Percentiles rank a stretch among this genome's conserved stretches.
These are phyloP conservation scores for Melieria omissa DNA, from an alignment of 2,888 invertebrate genomes.

Conservation along the genomic window DNA sequence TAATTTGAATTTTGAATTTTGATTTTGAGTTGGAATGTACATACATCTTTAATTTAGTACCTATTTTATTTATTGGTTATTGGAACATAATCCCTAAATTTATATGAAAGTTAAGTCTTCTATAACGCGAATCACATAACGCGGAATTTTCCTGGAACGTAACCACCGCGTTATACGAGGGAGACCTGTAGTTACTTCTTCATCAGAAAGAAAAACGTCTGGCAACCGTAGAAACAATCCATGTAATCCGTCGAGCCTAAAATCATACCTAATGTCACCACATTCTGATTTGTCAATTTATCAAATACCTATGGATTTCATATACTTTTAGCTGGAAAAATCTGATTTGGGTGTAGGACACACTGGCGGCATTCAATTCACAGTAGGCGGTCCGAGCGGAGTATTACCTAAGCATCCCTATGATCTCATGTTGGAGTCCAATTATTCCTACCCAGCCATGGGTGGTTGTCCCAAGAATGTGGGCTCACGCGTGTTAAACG, in stretches of 20 bases:
- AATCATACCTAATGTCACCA: not conserved
- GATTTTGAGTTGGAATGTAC: no score
- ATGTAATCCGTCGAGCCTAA: not conserved
- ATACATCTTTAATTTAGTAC: no score
- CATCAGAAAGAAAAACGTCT: no score
- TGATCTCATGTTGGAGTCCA: conserved; percentile 56
- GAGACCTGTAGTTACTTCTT: no score
- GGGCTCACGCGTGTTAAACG: conserved; percentile 57
- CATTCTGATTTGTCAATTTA: not conserved
- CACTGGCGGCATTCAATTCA: conserved; percentile 62
- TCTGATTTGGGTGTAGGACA: conserved; percentile 58
- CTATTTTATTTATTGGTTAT: no score
- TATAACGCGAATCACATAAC: no score
- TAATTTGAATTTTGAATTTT: no score
- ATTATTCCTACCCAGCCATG: conserved; percentile 61
- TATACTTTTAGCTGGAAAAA: conserved; percentile 52
- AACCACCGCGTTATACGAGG: no score
- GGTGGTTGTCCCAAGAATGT: conserved; percentile 63
- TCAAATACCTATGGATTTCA: not conserved
- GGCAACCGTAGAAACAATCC: no score
- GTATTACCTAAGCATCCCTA: conserved; percentile 62
- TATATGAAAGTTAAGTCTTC: no score
- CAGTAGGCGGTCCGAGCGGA: conserved; percentile 63
- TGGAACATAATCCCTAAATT: no score
- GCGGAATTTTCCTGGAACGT: no score